Conservation (phyloP, 2,113 vertebrate species). For the Aptenodytes patagonicus region DNA sequence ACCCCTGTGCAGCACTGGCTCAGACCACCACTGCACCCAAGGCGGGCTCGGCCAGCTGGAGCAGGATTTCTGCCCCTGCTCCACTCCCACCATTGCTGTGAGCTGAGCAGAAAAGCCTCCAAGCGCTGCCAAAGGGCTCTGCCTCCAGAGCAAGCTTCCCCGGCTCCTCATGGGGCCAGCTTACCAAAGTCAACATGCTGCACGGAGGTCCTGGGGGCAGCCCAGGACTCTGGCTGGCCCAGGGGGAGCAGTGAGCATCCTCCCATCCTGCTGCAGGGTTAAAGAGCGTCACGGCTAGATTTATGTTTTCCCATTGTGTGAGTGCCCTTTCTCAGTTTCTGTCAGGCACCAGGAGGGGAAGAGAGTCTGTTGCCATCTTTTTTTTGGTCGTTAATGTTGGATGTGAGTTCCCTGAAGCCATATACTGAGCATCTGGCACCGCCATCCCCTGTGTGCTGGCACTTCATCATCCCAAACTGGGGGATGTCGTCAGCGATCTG, state of each 20-base stretch:
- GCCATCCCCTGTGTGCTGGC: background rate
- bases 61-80: background rate
- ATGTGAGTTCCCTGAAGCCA: background rate
- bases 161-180: background rate
- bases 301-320: background rate
- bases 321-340: background rate
- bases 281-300: background rate
- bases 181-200: background rate
- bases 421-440: background rate
- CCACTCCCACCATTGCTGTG: background rate
- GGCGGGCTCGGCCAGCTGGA: background rate
- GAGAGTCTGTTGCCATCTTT: background rate
- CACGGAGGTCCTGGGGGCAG: background rate
- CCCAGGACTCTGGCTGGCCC: background rate
- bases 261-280: background rate
- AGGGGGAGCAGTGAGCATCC: background rate
- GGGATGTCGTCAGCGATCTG: background rate
- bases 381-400: background rate
- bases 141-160: background rate
- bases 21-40: background rate
- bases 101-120: background rate
- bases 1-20: background rate
- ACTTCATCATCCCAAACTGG: conserved; percentile 11
- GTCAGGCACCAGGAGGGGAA: background rate
- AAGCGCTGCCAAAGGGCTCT: background rate